Conservation (phyloP, 2,113 vertebrate genomes). For the Podarcis cretensis region DNA sequence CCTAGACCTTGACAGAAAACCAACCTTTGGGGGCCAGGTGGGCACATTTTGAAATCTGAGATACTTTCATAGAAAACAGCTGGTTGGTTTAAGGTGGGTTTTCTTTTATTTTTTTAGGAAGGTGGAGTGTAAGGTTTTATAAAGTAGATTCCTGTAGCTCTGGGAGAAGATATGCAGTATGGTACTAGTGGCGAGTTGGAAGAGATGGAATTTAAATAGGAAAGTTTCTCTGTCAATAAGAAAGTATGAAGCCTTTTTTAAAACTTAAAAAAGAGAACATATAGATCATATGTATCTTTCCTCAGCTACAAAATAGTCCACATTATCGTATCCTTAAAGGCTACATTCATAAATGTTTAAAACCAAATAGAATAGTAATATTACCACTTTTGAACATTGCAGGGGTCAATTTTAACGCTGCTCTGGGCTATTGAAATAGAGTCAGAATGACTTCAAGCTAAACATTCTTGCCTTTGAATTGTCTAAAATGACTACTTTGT, state of each 20-base stretch:
- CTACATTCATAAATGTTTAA: slow-evolving; percentile 59
- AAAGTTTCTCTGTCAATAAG: slow-evolving; percentile 30
- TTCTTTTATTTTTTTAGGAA: no score
- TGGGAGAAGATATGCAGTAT: slow-evolving; percentile 35
- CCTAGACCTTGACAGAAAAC: no score
- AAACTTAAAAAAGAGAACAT: slow-evolving; percentile 16
- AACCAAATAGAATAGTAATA: slow-evolving; percentile 65
- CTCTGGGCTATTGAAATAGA: slow-evolving; percentile 41
- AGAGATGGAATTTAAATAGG: slow-evolving; percentile 35
- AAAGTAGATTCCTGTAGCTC: slow-evolving; percentile 15
- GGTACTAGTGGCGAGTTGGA: slow-evolving; percentile 2
- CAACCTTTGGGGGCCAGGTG: no score
- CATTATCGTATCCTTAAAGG: slow-evolving; percentile 54
- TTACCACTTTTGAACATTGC: slow-evolving; percentile 59
- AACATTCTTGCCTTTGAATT: slow-evolving; percentile 63
- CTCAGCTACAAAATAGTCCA: slow-evolving; percentile 30
- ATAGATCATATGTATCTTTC: slow-evolving; percentile 35
- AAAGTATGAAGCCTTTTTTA: slow-evolving; percentile 31
- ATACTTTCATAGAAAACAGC: no score
- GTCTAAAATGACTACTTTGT: slow-evolving; percentile 51
- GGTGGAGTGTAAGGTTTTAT: slow-evolving; percentile 30
- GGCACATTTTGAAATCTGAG: no score
- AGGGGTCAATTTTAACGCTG: slow-evolving; percentile 66
- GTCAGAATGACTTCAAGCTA: slow-evolving; percentile 52
- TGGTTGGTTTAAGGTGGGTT: slow-evolving; percentile 53